Percentiles rank a stretch among this genome's conserved stretches.
These are phyloP conservation scores for Alcedo quadribrachys DNA, from an alignment of 2,797 vertebrate genomes.

Conservation along the genomic window DNA sequence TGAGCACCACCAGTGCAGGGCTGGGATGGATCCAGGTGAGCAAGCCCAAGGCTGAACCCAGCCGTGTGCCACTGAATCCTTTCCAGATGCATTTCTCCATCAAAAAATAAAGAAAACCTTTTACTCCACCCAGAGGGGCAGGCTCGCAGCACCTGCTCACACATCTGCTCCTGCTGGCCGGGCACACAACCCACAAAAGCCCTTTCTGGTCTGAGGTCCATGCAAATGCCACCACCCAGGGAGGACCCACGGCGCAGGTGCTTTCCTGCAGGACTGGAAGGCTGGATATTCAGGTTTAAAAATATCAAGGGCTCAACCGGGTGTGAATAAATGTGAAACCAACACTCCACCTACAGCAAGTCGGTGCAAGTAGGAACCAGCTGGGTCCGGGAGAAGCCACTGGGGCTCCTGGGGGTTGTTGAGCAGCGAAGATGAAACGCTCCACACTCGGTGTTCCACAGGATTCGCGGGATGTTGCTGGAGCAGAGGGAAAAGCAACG, in stretches of 20 bases:
- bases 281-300: background rate
- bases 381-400: background rate
- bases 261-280: fast-evolving
- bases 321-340: background rate
- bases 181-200: background rate
- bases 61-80: fast-evolving
- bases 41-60: background rate
- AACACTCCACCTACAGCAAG: background rate
- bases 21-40: fast-evolving
- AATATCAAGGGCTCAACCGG: background rate
- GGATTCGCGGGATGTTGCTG: fast-evolving
- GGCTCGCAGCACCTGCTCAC: background rate
- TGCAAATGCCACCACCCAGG: background rate
- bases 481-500: background rate
- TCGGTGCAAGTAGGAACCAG: background rate
- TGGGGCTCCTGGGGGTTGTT: fast-evolving
- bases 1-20: fast-evolving
- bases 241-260: background rate
- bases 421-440: fast-evolving
- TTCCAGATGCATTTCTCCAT: background rate
- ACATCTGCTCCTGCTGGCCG: background rate
- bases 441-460: fast-evolving
- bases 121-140: fast-evolving
- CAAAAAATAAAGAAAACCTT: background rate
- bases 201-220: background rate